A percentile compares a stretch with the other conserved stretches of the same genome.
Evolutionary conservation across 1,140 invertebrate genomes (phyloP).

Genomic region (Gonioctena quinquepunctata): DNA sequence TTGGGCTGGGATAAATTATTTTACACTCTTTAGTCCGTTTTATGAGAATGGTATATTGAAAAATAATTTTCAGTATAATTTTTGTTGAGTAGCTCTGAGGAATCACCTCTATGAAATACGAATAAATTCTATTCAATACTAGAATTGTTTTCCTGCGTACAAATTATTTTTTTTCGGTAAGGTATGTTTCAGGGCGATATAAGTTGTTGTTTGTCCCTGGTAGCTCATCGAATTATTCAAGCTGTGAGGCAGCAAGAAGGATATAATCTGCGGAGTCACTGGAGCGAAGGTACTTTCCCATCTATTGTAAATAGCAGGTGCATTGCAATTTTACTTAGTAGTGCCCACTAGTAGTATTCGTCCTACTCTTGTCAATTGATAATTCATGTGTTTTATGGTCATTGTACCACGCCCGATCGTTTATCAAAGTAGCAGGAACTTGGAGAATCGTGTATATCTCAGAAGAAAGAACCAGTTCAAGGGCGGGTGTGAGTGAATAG

Average conservation of each 20-base stretch:
- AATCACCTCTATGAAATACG: too few species aligned
- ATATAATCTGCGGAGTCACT: conserved; percentile 23
- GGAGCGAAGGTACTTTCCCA: conserved; percentile 25
- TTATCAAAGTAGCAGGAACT: conserved; percentile 33
- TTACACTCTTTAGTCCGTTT: too few species aligned
- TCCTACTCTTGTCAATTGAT: conserved; percentile 43
- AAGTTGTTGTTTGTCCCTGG: not conserved
- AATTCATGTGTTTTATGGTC: conserved; percentile 40
- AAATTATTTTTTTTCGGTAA: too few species aligned
- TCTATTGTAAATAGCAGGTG: conserved; percentile 31
- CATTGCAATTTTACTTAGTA: conserved; percentile 16
- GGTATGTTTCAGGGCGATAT: too few species aligned
- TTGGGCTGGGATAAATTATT: too few species aligned
- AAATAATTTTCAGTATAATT: too few species aligned
- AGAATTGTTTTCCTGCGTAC: too few species aligned
- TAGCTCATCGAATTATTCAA: not conserved
- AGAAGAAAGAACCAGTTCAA: not conserved
- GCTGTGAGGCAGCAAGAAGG: not conserved
- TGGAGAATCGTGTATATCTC: not conserved
- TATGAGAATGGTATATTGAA: too few species aligned
- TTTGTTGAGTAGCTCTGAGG: too few species aligned
- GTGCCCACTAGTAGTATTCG: conserved; percentile 37
- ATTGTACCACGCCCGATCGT: conserved; percentile 29
- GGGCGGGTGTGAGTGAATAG: not conserved
- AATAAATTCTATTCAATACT: too few species aligned